Conservation (phyloP, 2,113 vertebrate species). For the Plotosus lineatus region DNA sequence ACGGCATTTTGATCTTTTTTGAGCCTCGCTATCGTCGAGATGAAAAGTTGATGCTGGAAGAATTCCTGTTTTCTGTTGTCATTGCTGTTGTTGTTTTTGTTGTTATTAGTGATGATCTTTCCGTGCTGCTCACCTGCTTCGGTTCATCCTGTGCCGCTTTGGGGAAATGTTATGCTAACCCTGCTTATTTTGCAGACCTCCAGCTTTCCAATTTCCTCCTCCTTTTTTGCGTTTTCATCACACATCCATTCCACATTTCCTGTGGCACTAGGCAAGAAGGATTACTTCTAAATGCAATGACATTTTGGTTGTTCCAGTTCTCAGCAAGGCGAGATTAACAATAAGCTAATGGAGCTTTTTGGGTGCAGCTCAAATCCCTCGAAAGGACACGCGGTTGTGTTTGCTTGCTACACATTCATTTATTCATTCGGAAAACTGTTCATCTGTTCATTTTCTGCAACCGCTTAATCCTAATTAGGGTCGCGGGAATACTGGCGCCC, state of each 20-base stretch:
- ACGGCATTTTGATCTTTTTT: not conserved
- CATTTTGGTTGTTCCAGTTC: constrained; percentile 34
- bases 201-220: not conserved
- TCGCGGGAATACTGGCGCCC: too few species aligned
- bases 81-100: not conserved
- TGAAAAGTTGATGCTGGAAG: not conserved
- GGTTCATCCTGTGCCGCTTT: not conserved
- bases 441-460: too few species aligned
- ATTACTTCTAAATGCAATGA: constrained; percentile 44
- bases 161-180: constrained; percentile 1
- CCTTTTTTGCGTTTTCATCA: constrained; percentile 8
- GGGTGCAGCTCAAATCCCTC: constrained; percentile 24
- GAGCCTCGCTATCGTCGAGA: not conserved
- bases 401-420: too few species aligned
- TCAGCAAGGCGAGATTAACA: constrained; percentile 41
- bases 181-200: not conserved
- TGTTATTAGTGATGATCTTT: not conserved
- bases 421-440: too few species aligned
- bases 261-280: constrained; percentile 6
- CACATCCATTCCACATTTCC: constrained; percentile 13
- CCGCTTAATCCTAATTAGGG: too few species aligned
- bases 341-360: constrained; percentile 34
- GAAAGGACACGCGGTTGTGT: constrained; percentile 41
- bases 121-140: not conserved
- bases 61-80: not conserved